These are phyloP conservation scores for Thelaira solivaga DNA, from an alignment of 2,888 invertebrate species.

Conservation along the genomic window DNA sequence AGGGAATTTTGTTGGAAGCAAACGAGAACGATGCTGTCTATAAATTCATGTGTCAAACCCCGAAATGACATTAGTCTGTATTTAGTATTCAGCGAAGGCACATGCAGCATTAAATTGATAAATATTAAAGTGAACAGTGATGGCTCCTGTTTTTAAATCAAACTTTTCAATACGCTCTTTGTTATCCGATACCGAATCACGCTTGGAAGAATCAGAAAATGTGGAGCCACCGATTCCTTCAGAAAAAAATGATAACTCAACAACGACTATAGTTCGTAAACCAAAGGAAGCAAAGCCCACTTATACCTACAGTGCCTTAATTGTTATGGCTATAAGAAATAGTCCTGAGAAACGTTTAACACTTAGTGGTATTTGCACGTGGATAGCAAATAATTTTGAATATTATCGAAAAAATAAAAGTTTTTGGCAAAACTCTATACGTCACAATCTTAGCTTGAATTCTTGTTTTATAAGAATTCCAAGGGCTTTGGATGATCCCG, in stretches of 20 bases:
- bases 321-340: constrained; percentile 98
- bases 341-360: constrained; percentile 94
- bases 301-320: constrained; percentile 97
- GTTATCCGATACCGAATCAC: constrained; percentile 54
- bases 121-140: constrained; percentile 69
- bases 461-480: constrained; percentile 98
- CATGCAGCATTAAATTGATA: neutral
- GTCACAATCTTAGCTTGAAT: constrained; percentile 81
- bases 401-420: constrained; percentile 97
- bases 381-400: constrained; percentile 97
- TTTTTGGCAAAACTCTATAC: constrained; percentile 97
- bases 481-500: constrained; percentile 97
- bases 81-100: constrained; percentile 17
- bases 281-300: constrained; percentile 84
- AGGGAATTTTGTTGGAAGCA: neutral
- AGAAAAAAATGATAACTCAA: constrained; percentile 28
- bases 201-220: neutral
- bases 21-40: neutral
- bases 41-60: neutral
- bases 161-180: constrained; percentile 71
- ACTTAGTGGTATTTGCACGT: constrained; percentile 96
- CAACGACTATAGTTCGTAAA: constrained; percentile 33
- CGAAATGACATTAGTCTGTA: constrained; percentile 50
- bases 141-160: constrained; percentile 67
- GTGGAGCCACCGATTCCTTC: no score